Evolutionary conservation across 2,888 invertebrate genomes (phyloP).

Genomic region (Lymantria monacha): DNA sequence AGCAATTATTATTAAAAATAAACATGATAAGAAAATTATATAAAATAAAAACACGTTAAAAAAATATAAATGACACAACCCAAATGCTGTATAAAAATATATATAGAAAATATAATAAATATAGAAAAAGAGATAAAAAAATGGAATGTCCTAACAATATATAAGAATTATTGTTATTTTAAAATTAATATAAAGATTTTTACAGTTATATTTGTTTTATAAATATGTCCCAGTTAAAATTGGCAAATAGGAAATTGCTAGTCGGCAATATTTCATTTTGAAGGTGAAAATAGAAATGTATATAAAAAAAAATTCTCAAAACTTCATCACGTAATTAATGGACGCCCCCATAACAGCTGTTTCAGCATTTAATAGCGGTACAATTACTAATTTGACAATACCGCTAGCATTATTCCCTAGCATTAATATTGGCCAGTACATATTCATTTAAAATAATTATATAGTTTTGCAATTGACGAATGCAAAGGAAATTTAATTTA

Average conservation of each 20-base stretch:
- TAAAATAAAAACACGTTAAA: not conserved
- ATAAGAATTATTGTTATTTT: not conserved
- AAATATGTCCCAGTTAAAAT: not conserved
- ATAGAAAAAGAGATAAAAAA: slow-evolving; percentile 3
- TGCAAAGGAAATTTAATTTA: not conserved
- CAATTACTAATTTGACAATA: no score
- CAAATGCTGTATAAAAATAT: slow-evolving; percentile 12
- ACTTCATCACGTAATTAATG: no score
- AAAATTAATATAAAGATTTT: not conserved
- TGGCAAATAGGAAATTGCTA: no score
- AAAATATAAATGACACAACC: slow-evolving; percentile 29
- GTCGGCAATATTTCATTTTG: no score
- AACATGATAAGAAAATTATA: slow-evolving; percentile 4
- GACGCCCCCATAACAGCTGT: no score
- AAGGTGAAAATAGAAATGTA: no score
- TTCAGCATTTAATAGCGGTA: no score
- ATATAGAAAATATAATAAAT: slow-evolving; percentile 8
- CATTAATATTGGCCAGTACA: not conserved
- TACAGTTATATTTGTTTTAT: not conserved
- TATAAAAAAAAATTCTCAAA: no score
- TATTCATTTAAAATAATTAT: not conserved
- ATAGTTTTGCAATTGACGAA: not conserved
- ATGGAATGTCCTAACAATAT: slow-evolving; percentile 25
- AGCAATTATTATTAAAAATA: slow-evolving; percentile 4
- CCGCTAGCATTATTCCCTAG: no score